Base-by-base conservation (phyloP, 2,113 vertebrate species). In the Aegotheles bennettii region DNA sequence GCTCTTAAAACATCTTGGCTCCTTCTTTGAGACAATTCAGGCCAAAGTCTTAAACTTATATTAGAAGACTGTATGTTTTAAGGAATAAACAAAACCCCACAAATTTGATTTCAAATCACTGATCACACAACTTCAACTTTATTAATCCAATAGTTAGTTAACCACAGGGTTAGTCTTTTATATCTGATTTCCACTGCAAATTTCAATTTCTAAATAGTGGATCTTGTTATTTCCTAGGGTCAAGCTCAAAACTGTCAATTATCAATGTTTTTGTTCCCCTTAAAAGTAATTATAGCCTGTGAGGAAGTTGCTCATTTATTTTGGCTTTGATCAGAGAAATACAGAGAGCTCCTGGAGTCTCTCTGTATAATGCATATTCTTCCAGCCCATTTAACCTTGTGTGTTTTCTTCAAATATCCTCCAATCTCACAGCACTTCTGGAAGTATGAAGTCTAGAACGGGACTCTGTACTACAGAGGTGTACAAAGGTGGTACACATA, bases 221-320 rank as follows among this genome's bases (percentile, higher is more conserved):
- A n/a, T n/a, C n/a, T 92, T 92, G 61, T 93, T 90, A 76, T 86
- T 96, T 96, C 85, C 71, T 69, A 65, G 33, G 94, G 94, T 94
- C 94, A 96, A 92, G 85, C 85, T 88, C n/a, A n/a, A n/a, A n/a
- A n/a, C n/a, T n/a, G 92, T 92, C 92, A 92, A 90, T 96, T 94
- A 90, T 80, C 90, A 85, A 60, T 80, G 88, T n/a, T 94, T 95
- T 88, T 76, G 57, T 94, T 96, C 86, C 79, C 61, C 90, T 90
- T 77, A 85, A 79, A 93, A 90, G 71, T 92, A 94, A 95, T 94
- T 92, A 91, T 42, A 93, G 70, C 45, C 85, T 92, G 56, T 0
- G 1, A 96, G 83, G 79, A 93, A 80, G 82, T 80, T 86, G 75
- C 75, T 94, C 75, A 94, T 95, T 96, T 93, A 94, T 94, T 88